phyloP scores from a whole-genome alignment of 2,888 invertebrate genomes.

The Nomada fabriciana region DNA sequence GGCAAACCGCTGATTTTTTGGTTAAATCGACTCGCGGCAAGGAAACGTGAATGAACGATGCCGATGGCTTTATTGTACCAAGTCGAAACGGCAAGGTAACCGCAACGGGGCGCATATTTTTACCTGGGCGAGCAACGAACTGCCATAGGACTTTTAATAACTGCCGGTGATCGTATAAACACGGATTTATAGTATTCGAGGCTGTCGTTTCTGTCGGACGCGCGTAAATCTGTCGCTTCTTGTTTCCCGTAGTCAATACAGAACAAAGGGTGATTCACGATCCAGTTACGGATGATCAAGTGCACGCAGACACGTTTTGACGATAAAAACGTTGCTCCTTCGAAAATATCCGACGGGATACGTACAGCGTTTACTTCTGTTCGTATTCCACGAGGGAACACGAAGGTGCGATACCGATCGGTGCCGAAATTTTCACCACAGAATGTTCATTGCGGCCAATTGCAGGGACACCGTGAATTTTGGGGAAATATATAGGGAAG shows the following conservation, averaged over 20 bases:
- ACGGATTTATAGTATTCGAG: slow-evolving; percentile 62
- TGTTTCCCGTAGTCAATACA: slow-evolving; percentile 13
- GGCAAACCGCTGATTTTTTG: not conserved
- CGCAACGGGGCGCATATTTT: slow-evolving; percentile 48
- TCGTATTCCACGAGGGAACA: not conserved
- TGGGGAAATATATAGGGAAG: not conserved
- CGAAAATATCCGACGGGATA: not conserved
- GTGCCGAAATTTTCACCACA: not conserved
- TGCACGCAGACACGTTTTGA: not conserved
- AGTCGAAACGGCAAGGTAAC: slow-evolving; percentile 32
- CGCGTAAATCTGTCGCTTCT: slow-evolving; percentile 54
- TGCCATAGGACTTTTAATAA: slow-evolving; percentile 65
- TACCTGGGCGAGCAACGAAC: slow-evolving; percentile 40
- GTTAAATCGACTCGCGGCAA: not conserved
- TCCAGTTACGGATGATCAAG: slow-evolving; percentile 41
- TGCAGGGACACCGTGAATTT: not conserved
- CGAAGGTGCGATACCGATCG: not conserved
- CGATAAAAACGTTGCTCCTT: slow-evolving; percentile 29
- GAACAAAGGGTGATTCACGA: slow-evolving; percentile 53
- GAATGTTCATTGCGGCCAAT: not conserved
- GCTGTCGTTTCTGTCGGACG: slow-evolving; percentile 19
- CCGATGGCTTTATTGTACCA: slow-evolving; percentile 45
- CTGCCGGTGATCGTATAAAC: slow-evolving; percentile 65
- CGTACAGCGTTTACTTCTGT: not conserved
- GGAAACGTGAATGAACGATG: slow-evolving; percentile 46